phyloP scores from a whole-genome alignment of 1,140 invertebrate genomes.

The Microvelia longipes region DNA sequence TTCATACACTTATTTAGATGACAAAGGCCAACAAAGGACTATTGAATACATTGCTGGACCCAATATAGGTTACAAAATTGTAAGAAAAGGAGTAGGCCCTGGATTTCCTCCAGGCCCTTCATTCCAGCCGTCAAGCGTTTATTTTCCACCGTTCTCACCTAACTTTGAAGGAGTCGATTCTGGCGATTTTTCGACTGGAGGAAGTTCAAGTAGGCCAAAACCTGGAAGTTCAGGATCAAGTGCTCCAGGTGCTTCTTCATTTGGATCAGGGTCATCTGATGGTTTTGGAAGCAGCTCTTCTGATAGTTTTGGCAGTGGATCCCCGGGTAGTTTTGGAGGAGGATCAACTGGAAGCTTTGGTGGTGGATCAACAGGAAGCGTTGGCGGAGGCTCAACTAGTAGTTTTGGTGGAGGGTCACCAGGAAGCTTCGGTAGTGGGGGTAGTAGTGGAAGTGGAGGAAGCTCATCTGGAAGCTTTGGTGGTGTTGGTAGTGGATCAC shows the following conservation, averaged over 20 bases:
- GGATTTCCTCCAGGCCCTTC: slow-evolving; percentile 27
- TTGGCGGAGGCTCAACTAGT: slow-evolving; percentile 9
- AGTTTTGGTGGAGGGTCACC: neutral
- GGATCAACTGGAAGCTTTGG: slow-evolving; percentile 11
- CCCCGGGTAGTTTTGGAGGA: neutral
- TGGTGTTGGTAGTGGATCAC: slow-evolving; percentile 7
- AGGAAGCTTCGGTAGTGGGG: neutral
- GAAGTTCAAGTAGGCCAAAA: neutral
- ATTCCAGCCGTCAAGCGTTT: slow-evolving; percentile 13
- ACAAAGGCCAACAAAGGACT: slow-evolving; percentile 50
- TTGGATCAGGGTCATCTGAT: neutral
- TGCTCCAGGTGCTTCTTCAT: neutral
- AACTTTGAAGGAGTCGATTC: slow-evolving; percentile 7
- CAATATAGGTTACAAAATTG: slow-evolving; percentile 52
- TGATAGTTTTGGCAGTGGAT: neutral
- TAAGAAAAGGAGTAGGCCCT: slow-evolving; percentile 42
- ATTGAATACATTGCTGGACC: slow-evolving; percentile 58
- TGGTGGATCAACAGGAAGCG: slow-evolving; percentile 19
- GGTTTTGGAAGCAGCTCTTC: neutral
- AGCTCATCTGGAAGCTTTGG: neutral
- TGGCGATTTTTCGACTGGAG: neutral
- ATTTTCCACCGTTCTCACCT: slow-evolving; percentile 9
- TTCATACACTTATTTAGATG: slow-evolving; percentile 56
- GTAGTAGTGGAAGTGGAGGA: slow-evolving; percentile 10
- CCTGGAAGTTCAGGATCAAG: neutral